Percentiles rank a stretch among this genome's conserved stretches.
Evolutionary conservation across 2,113 vertebrate species (phyloP).

Genomic region (Myrmophylax atrothorax): DNA sequence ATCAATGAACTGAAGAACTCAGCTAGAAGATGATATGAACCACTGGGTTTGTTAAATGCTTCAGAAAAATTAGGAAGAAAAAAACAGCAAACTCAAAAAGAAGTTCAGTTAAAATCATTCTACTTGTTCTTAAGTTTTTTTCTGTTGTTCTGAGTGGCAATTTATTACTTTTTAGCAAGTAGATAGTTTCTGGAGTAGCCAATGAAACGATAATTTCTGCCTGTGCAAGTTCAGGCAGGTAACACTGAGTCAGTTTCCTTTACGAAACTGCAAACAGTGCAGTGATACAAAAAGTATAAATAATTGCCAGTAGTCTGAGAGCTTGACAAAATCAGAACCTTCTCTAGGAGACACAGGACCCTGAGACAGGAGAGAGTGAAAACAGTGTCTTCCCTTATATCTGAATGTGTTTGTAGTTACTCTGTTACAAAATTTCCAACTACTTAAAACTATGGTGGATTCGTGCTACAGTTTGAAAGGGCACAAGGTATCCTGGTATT

Average conservation of each 20-base stretch:
- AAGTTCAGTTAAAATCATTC: not conserved
- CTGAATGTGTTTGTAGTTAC: not conserved
- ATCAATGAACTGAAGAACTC: not conserved
- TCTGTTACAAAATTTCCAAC: not conserved
- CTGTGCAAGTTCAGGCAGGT: not conserved
- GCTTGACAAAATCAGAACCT: not conserved
- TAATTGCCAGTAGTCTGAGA: not conserved
- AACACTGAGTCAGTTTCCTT: not conserved
- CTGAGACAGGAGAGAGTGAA: not conserved
- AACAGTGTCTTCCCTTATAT: not conserved
- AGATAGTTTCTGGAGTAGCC: not conserved
- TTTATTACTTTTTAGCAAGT: not conserved
- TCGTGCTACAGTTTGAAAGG: not conserved
- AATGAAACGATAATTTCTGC: not conserved
- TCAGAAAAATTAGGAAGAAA: not conserved
- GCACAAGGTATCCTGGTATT: not conserved
- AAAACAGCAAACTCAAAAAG: not conserved
- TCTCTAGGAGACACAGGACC: not conserved
- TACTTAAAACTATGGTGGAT: not conserved
- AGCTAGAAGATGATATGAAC: not conserved
- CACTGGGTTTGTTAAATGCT: not conserved
- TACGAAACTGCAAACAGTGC: not conserved
- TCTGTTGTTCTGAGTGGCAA: not conserved
- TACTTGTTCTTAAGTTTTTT: not conserved
- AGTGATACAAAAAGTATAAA: not conserved